A percentile compares a stretch with the other conserved stretches of the same genome.
Evolutionary conservation across 2,797 vertebrate genomes (phyloP).

Genomic region (Enteromius anoplus): DNA sequence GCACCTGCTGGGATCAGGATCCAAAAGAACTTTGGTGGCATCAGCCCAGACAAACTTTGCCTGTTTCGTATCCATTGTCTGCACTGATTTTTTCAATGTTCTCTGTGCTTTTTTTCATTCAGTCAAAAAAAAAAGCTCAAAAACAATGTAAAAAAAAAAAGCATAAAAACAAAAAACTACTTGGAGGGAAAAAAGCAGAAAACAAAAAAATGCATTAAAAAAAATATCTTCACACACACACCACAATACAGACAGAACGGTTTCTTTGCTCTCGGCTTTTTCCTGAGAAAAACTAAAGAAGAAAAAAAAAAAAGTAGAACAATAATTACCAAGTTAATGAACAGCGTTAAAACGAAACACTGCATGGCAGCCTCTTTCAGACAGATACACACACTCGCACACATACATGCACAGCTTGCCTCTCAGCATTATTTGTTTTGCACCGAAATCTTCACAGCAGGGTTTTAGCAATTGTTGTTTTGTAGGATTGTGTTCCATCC

Average conservation of each 20-base stretch:
- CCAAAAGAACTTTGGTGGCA: conserved; percentile 61
- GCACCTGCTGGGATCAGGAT: conserved; percentile 60
- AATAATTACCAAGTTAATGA: conserved; percentile 76
- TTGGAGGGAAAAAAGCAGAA: conserved; percentile 64
- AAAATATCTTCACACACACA: conserved; percentile 55
- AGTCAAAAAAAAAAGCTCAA: conserved; percentile 60
- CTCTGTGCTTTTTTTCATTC: conserved; percentile 75
- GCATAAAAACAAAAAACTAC: conserved; percentile 52
- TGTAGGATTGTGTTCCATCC: conserved; percentile 72
- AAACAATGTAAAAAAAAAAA: conserved; percentile 64
- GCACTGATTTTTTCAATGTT: conserved; percentile 80
- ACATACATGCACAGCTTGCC: conserved; percentile 63
- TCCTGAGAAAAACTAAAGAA: conserved; percentile 66
- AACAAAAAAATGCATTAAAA: conserved; percentile 55
- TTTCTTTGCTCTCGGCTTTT: conserved; percentile 72
- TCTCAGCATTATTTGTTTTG: conserved; percentile 75
- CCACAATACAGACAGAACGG: conserved; percentile 54
- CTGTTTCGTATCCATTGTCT: conserved; percentile 79
- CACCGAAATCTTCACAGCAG: conserved; percentile 75
- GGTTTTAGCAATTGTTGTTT: conserved; percentile 77
- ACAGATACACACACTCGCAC: conserved; percentile 60
- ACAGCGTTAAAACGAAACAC: conserved; percentile 75
- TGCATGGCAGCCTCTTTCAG: conserved; percentile 77
- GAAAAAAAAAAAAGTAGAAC: conserved; percentile 65
- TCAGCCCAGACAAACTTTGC: conserved; percentile 68